These are phyloP conservation scores for Corydoras sp. DNA, from an alignment of 2,113 vertebrate genomes.

Conservation along the genomic window DNA sequence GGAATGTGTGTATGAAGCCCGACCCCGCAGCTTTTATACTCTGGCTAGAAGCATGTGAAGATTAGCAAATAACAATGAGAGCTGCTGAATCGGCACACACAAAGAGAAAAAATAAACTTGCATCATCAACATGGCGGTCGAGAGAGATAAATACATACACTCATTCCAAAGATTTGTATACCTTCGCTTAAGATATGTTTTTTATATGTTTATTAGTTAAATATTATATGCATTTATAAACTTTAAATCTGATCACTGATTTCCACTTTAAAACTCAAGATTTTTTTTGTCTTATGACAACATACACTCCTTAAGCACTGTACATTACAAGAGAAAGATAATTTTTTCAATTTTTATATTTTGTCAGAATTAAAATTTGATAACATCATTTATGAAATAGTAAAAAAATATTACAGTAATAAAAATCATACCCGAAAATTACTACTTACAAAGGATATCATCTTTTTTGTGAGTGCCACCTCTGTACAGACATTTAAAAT, in stretches of 20 bases:
- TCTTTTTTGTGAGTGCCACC: not conserved
- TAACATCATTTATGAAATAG: not conserved
- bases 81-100: constrained; percentile 54
- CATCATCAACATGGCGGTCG: constrained; percentile 62
- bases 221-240: too few relatives aligned
- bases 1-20: constrained; percentile 55
- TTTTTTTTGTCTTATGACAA: too few relatives aligned
- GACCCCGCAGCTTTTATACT: constrained; percentile 61
- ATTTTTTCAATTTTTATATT: too few relatives aligned
- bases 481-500: too few relatives aligned
- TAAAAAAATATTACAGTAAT: not conserved
- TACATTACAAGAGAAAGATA: too few relatives aligned
- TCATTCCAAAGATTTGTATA: not conserved
- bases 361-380: too few relatives aligned
- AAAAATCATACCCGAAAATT: too few relatives aligned
- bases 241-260: too few relatives aligned
- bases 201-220: too few relatives aligned
- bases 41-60: constrained; percentile 64
- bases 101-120: constrained; percentile 64
- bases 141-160: constrained; percentile 15
- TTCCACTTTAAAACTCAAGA: too few relatives aligned
- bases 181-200: not conserved
- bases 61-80: constrained; percentile 66
- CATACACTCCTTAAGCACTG: too few relatives aligned
- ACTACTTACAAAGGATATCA: not conserved